Conservation (phyloP, 2,888 invertebrate genomes). For the Chrysodeixis includens region DNA sequence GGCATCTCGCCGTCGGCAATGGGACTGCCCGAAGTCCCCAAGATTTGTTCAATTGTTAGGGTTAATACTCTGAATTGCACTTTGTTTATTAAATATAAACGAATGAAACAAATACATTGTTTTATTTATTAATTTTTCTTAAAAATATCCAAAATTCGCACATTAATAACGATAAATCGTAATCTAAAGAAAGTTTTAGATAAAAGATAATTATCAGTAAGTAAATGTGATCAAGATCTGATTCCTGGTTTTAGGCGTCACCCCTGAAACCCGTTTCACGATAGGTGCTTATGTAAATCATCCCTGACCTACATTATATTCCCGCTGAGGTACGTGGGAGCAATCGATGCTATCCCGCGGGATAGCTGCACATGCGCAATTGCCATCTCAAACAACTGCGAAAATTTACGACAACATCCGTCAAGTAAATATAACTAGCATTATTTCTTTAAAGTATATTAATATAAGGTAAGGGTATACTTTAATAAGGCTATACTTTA, state of each 20-base stretch:
- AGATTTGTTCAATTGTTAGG: constrained; percentile 89
- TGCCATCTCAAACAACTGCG: constrained; percentile 30
- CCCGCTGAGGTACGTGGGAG: constrained; percentile 69
- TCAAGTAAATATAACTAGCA: constrained; percentile 3
- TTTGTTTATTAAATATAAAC: constrained; percentile 90
- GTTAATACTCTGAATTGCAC: constrained; percentile 89
- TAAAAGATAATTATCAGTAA: background rate
- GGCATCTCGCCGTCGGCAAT: constrained; percentile 73
- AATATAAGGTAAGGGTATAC: background rate
- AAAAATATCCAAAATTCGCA: background rate
- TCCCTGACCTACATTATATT: constrained; percentile 83
- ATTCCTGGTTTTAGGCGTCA: constrained; percentile 7
- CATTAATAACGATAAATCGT: background rate
- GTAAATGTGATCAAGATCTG: constrained; percentile 1
- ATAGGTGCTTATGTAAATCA: constrained; percentile 54
- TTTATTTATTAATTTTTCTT: constrained; percentile 61
- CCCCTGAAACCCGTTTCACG: constrained; percentile 13
- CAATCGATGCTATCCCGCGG: constrained; percentile 87
- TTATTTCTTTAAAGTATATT: background rate
- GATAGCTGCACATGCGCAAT: constrained; percentile 86
- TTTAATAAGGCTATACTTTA: too few species aligned
- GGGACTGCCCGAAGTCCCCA: constrained; percentile 80
- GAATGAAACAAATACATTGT: constrained; percentile 80
- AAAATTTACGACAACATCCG: constrained; percentile 6
- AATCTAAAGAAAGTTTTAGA: background rate